Conservation (phyloP, 2,797 vertebrate species). For the Sardinella longiceps region DNA sequence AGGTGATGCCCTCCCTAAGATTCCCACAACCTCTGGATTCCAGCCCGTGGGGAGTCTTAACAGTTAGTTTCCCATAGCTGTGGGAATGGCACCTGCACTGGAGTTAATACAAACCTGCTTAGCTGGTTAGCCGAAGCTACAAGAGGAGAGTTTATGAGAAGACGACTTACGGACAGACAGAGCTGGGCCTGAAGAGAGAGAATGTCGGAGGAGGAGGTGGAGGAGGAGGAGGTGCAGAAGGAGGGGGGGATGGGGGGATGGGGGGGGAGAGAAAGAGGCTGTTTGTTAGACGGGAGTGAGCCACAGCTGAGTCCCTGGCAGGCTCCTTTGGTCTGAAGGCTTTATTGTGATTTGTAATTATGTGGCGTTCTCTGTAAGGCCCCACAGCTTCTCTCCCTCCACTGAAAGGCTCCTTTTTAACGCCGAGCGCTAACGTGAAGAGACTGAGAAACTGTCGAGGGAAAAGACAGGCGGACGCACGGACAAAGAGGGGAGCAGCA, state of each 20-base stretch:
- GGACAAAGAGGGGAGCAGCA: conserved; percentile 45
- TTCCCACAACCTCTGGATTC: neutral
- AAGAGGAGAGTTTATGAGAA: neutral
- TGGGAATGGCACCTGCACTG: neutral
- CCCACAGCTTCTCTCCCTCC: conserved; percentile 73
- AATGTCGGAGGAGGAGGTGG: conserved; percentile 22
- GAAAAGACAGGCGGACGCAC: conserved; percentile 58
- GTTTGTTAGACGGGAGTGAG: conserved; percentile 61
- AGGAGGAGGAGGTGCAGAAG: conserved; percentile 33
- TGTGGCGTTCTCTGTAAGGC: conserved; percentile 71
- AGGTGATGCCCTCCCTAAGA: neutral
- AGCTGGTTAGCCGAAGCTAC: neutral
- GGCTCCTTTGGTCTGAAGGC: conserved; percentile 68
- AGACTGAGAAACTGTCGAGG: conserved; percentile 58
- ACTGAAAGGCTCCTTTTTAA: conserved; percentile 71
- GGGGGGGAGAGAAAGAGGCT: conserved; percentile 34
- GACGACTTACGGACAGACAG: neutral
- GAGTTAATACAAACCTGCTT: neutral
- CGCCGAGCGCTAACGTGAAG: conserved; percentile 57
- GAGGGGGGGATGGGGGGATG: conserved; percentile 36
- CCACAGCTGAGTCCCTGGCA: conserved; percentile 72
- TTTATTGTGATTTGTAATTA: conserved; percentile 84
- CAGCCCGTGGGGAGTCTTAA: neutral
- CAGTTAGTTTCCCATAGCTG: neutral
- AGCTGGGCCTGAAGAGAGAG: neutral